phyloP scores from a whole-genome alignment of 2,888 invertebrate genomes.

The Tiliacea aurago region DNA sequence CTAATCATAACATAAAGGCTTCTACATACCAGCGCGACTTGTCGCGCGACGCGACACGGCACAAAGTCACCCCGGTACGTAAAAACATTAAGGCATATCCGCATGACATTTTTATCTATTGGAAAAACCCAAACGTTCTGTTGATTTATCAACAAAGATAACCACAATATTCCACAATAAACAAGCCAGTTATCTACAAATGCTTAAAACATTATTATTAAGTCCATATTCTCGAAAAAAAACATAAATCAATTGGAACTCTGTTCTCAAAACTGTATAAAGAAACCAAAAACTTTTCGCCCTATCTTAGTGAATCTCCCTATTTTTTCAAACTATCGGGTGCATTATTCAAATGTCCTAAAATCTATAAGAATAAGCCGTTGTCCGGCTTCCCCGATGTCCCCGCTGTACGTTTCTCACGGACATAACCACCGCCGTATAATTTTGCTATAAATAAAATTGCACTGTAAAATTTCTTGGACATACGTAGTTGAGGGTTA shows the following conservation, averaged over 20 bases:
- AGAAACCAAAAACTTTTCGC: not conserved
- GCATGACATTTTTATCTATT: not conserved
- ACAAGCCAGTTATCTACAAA: not conserved
- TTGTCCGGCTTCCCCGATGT: slow-evolving; percentile 50
- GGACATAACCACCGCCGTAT: slow-evolving; percentile 77
- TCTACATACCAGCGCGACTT: too few relatives aligned
- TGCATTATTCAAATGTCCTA: slow-evolving; percentile 68
- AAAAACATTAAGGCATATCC: too few relatives aligned
- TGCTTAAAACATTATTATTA: not conserved
- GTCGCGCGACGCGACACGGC: too few relatives aligned
- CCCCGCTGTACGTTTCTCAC: slow-evolving; percentile 77
- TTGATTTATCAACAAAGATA: not conserved
- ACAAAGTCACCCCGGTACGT: too few relatives aligned
- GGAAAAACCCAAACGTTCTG: too few relatives aligned
- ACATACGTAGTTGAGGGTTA: slow-evolving; percentile 66
- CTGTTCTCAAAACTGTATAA: not conserved
- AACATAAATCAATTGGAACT: not conserved
- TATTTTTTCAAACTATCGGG: slow-evolving; percentile 60
- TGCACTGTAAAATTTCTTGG: slow-evolving; percentile 86
- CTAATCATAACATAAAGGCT: too few relatives aligned
- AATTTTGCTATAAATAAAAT: slow-evolving; percentile 89
- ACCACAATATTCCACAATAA: not conserved
- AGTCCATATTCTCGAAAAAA: not conserved
- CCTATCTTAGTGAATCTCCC: slow-evolving; percentile 45
- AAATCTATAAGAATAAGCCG: slow-evolving; percentile 65